Conservation (phyloP, 23 tunicate genomes). For the Trididemnum clinides region DNA sequence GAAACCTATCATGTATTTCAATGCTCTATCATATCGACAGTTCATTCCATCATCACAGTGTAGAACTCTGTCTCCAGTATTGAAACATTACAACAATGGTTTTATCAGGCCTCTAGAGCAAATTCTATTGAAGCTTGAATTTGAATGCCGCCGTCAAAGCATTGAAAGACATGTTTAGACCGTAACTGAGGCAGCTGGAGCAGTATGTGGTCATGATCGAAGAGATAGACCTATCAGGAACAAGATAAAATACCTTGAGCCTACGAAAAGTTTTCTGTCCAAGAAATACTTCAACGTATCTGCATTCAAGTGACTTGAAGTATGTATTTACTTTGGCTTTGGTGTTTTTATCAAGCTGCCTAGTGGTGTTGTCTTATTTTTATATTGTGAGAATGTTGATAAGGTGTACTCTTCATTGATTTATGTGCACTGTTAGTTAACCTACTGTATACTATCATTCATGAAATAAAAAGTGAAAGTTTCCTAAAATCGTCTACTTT, state of each 20-base stretch:
- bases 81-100: not conserved
- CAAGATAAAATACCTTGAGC: not conserved
- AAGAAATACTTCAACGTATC: slow-evolving; percentile 14
- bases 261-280: not conserved
- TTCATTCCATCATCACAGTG: not conserved
- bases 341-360: not conserved
- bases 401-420: not conserved
- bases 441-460: too few species aligned
- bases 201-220: slow-evolving; percentile 14
- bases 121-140: slow-evolving; percentile 6
- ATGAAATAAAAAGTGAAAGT: too few species aligned
- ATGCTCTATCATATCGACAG: not conserved
- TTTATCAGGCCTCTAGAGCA: not conserved
- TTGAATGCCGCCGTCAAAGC: slow-evolving; percentile 4
- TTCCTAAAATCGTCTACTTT: not conserved
- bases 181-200: slow-evolving; percentile 16
- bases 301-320: slow-evolving; percentile 10
- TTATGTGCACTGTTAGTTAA: not conserved
- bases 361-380: not conserved
- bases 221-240: slow-evolving; percentile 8
- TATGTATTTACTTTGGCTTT: not conserved
- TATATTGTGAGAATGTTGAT: not conserved
- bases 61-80: not conserved
- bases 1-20: slow-evolving; percentile 1
- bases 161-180: not conserved